These are phyloP conservation scores for Drosophila bocki DNA, from an alignment of 1,140 invertebrate genomes.

Conservation along the genomic window DNA sequence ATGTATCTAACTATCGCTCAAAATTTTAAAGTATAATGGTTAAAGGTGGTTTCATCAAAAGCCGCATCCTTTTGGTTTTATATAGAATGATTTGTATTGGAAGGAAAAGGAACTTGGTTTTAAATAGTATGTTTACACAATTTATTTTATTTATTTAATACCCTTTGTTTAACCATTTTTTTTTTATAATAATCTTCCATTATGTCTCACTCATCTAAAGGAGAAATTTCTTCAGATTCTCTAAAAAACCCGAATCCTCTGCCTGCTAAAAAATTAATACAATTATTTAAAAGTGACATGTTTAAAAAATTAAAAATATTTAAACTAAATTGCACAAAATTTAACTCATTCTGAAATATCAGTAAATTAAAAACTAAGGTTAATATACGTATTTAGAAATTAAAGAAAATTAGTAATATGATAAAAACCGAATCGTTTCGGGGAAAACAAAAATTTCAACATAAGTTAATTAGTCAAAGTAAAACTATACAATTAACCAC, in stretches of 20 bases:
- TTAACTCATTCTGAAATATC: slow-evolving; percentile 14
- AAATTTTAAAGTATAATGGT: neutral
- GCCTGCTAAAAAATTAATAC: neutral
- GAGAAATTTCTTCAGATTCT: neutral
- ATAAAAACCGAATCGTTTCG: neutral
- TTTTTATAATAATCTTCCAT: too few relatives aligned
- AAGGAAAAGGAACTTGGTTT: neutral
- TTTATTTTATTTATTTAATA: too few relatives aligned
- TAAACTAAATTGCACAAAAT: neutral
- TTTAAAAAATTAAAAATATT: neutral
- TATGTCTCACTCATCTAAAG: neutral
- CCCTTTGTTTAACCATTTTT: neutral
- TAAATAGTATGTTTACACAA: too few relatives aligned
- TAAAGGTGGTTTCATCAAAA: neutral
- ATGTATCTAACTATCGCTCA: neutral
- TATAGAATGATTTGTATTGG: neutral
- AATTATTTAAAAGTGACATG: neutral
- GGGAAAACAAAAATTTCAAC: neutral
- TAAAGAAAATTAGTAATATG: neutral
- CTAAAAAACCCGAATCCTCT: neutral
- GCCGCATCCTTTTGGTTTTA: neutral
- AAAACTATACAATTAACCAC: neutral
- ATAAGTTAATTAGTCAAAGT: slow-evolving; percentile 4
- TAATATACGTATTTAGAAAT: neutral
- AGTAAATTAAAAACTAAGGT: slow-evolving; percentile 8